Percentiles rank a stretch among this genome's conserved stretches.
These are phyloP conservation scores for Meteorus sp. DNA, from an alignment of 1,140 invertebrate genomes.

Conservation along the genomic window DNA sequence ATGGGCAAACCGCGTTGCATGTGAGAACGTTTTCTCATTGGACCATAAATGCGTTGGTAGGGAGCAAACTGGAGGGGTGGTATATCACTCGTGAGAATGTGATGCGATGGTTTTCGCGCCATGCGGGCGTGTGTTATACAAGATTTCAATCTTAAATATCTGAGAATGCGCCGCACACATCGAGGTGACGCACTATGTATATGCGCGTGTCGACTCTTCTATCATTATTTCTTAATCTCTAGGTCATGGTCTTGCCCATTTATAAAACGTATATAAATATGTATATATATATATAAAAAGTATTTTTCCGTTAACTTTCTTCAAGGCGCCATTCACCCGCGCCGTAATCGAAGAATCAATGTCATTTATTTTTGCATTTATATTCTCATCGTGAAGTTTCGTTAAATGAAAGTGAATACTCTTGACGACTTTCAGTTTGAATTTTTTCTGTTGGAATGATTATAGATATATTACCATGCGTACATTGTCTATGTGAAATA, in stretches of 20 bases:
- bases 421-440: not conserved
- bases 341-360: not conserved
- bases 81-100: too few species aligned
- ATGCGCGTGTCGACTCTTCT: not conserved
- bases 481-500: too few species aligned
- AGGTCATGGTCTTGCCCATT: slow-evolving; percentile 19
- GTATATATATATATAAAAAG: not conserved
- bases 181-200: not conserved
- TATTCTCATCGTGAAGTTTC: not conserved
- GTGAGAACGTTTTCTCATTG: too few species aligned
- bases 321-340: not conserved
- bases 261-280: not conserved
- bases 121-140: not conserved
- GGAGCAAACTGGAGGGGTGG: too few species aligned
- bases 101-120: too few species aligned
- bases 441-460: not conserved
- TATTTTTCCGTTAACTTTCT: too few species aligned
- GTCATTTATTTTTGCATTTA: slow-evolving; percentile 3
- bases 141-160: not conserved
- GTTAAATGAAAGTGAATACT: slow-evolving; percentile 8
- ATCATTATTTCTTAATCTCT: slow-evolving; percentile 16
- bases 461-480: too few species aligned
- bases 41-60: too few species aligned
- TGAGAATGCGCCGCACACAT: not conserved
- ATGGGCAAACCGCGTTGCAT: too few species aligned